Conservation (phyloP, 2,888 invertebrate species). For the Neocrepidodera transversa region DNA sequence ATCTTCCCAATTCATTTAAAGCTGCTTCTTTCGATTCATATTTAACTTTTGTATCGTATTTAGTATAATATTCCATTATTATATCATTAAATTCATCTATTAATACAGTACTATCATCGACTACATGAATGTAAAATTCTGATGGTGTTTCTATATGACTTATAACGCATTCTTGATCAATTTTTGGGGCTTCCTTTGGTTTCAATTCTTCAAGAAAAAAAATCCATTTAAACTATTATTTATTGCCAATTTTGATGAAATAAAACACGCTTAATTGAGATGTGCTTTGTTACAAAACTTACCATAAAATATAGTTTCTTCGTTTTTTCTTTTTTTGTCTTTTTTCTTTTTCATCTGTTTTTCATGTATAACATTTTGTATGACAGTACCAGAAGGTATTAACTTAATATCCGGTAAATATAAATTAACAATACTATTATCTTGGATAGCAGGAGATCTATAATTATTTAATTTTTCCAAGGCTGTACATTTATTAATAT, state of each 20-base stretch:
- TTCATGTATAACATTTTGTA: background rate
- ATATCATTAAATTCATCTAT: slow-evolving; percentile 35
- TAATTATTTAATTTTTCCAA: slow-evolving; percentile 34
- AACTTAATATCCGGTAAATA: slow-evolving; percentile 30
- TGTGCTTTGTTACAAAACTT: background rate
- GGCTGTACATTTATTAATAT: slow-evolving; percentile 14
- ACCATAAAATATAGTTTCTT: slow-evolving; percentile 21
- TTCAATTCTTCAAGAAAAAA: slow-evolving; percentile 32
- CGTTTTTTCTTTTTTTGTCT: slow-evolving; percentile 18
- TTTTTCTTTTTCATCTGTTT: slow-evolving; percentile 20
- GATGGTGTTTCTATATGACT: slow-evolving; percentile 45
- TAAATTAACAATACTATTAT: slow-evolving; percentile 2
- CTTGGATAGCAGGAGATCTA: slow-evolving; percentile 21
- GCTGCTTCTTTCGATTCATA: slow-evolving; percentile 43
- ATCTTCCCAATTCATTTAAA: slow-evolving; percentile 38
- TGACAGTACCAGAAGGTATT: slow-evolving; percentile 11
- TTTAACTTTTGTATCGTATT: slow-evolving; percentile 12
- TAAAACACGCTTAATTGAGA: no score
- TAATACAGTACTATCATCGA: slow-evolving; percentile 31
- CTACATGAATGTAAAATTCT: slow-evolving; percentile 49
- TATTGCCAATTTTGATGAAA: no score
- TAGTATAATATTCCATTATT: slow-evolving; percentile 33
- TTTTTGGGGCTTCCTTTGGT: slow-evolving; percentile 27
- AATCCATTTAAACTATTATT: no score
- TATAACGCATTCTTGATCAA: slow-evolving; percentile 38